Evolutionary conservation across 2,888 invertebrate genomes (phyloP).

Genomic region (Philereme vetulata): DNA sequence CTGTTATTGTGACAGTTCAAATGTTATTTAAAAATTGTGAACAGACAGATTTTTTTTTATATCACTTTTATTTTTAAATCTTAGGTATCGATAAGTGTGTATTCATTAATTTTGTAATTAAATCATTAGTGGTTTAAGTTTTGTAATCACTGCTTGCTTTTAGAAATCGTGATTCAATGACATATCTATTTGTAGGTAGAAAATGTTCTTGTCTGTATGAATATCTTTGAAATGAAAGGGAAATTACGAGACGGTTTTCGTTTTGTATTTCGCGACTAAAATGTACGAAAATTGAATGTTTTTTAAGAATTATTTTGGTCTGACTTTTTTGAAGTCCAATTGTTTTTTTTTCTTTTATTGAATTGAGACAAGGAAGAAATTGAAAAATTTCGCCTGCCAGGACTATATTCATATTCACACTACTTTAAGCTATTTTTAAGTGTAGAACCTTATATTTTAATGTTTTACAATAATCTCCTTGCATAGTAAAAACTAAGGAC

Average conservation of each 20-base stretch:
- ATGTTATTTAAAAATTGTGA: constrained; percentile 6
- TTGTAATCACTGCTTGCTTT: constrained; percentile 69
- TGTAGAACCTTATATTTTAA: constrained; percentile 74
- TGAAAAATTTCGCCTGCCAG: constrained; percentile 46
- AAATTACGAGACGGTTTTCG: constrained; percentile 47
- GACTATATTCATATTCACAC: constrained; percentile 52
- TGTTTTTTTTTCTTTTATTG: constrained; percentile 13
- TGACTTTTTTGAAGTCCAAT: constrained; percentile 26
- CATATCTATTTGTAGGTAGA: constrained; percentile 81
- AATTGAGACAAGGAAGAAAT: constrained; percentile 17
- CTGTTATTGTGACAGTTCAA: constrained; percentile 35
- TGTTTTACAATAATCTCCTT: constrained; percentile 75
- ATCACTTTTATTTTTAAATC: constrained; percentile 4
- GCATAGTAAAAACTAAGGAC: constrained; percentile 75
- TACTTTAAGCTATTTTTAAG: constrained; percentile 81
- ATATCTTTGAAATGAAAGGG: constrained; percentile 51
- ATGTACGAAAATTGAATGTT: constrained; percentile 26
- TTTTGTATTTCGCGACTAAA: constrained; percentile 41
- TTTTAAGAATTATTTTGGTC: constrained; percentile 14
- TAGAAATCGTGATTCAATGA: constrained; percentile 79
- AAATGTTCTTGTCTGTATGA: constrained; percentile 71
- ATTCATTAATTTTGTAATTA: constrained; percentile 33
- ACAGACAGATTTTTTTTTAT: constrained; percentile 2
- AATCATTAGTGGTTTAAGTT: constrained; percentile 33
- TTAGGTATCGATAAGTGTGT: constrained; percentile 19